These are phyloP conservation scores for Magallana angulata DNA, from an alignment of 1,140 invertebrate genomes.

Conservation along the genomic window DNA sequence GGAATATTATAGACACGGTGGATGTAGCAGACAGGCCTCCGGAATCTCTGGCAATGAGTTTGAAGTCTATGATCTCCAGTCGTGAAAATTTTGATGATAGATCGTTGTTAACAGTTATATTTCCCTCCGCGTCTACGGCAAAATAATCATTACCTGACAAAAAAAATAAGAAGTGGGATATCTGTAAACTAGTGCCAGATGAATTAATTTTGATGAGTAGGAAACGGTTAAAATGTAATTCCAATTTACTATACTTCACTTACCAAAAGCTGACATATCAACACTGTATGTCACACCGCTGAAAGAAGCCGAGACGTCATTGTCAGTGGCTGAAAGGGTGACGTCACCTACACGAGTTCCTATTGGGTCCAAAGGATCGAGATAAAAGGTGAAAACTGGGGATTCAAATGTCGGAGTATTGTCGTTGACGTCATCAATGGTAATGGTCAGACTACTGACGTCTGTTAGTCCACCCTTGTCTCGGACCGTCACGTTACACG, in stretches of 20 bases:
- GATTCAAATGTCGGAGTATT: conserved; percentile 24
- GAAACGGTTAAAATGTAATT: not conserved
- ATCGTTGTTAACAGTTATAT: conserved; percentile 30
- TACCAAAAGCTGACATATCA: conserved; percentile 37
- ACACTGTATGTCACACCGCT: not conserved
- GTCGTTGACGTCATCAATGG: conserved; percentile 50
- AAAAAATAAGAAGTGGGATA: not conserved
- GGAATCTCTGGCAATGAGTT: not conserved
- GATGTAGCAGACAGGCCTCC: not conserved
- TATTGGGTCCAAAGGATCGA: conserved; percentile 28
- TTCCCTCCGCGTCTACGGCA: conserved; percentile 33
- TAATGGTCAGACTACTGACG: conserved; percentile 50
- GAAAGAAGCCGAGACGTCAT: conserved; percentile 33
- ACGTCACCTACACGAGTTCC: conserved; percentile 33
- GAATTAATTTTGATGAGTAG: no score
- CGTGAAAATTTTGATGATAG: conserved; percentile 26
- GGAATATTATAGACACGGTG: not conserved
- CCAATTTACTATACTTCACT: not conserved
- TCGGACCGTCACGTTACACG: conserved; percentile 48
- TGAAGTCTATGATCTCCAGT: conserved; percentile 10
- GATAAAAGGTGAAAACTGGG: conserved; percentile 16
- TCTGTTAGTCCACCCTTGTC: conserved; percentile 40
- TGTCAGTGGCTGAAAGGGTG: conserved; percentile 14
- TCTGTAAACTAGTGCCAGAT: not conserved
- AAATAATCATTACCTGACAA: conserved; percentile 36